Evolutionary conservation across 2,797 vertebrate species (phyloP), one percentile per base, ranked within the genome.

Genomic region (Pseudochaenichthys georgianus): DNA sequence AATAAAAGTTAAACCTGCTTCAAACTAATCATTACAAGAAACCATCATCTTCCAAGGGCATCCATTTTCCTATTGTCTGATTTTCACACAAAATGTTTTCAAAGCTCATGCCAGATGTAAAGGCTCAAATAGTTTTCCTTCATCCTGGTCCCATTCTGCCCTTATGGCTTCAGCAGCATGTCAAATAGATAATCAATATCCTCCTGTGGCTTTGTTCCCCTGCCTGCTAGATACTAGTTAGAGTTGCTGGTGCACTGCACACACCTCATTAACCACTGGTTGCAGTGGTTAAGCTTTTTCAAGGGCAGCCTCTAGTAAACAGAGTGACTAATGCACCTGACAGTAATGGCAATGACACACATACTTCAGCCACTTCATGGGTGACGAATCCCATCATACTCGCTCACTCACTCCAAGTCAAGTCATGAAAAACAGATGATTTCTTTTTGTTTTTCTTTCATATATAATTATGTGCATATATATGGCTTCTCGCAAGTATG

Each of bases 151-250:
- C 54, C 47, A 23, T 66, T 28, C 52, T 77, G 60, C 65, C 85
- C 77, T 87, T 70, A 52, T 13, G 64, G 72, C 73, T 80, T 61
- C 45, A 75, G 82, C 74, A 65, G 77, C 69, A 63, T 78, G 85
- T 85, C 87, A 85, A 88, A 92, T 85, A 88, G 81, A 90, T 87
- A 90, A 93, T 93, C 88, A 75, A 92, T 92, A 85, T 62, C 79
- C 73, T 85, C 81, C 66, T 2, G 55, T 64, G 72, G 58, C 79
- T 87, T 87, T 84, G 75, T 85, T 75, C 78, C 73, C 70, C 77
- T 83, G 83, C 63, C 73, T 68, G 84, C 85, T 80, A 83, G 84
- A 86, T 91, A 90, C 90, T 82, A 77, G 88, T 88, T 79, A 82
- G 87, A 75, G 79, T 83, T 85, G 88, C 81, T 85, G 70, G 67